These are phyloP conservation scores for Haliclona indistincta DNA, from an alignment of 37 sponge, comb jelly and placozoan genomes.

Conservation along the genomic window DNA sequence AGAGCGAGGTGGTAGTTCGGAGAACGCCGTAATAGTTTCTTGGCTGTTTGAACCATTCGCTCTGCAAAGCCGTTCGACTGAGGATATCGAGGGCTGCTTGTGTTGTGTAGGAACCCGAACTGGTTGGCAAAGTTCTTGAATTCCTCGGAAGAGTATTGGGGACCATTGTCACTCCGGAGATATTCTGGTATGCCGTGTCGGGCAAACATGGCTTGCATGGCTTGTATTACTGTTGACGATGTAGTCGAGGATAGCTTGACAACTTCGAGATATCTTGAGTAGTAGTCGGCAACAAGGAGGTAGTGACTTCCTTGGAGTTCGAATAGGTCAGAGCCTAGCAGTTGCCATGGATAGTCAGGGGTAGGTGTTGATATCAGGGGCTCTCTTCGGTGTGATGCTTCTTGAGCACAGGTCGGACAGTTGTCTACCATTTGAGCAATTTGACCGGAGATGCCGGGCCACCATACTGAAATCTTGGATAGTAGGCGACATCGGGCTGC, in stretches of 20 bases:
- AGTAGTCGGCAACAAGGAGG: background rate
- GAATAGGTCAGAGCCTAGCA: slow-evolving; percentile 8
- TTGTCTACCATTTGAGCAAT: slow-evolving; percentile 32
- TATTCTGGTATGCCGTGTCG: slow-evolving; percentile 6
- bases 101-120: too few relatives aligned
- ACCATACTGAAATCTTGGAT: slow-evolving; percentile 44
- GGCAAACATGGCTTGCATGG: slow-evolving; percentile 7
- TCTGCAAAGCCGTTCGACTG: too few relatives aligned
- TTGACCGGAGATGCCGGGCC: slow-evolving; percentile 39
- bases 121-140: too few relatives aligned
- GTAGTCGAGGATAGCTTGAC: slow-evolving; percentile 7
- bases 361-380: slow-evolving; percentile 12
- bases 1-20: too few relatives aligned
- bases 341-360: slow-evolving; percentile 29
- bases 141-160: too few relatives aligned
- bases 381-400: slow-evolving; percentile 8
- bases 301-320: background rate
- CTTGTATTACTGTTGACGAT: background rate
- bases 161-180: background rate
- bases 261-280: too few relatives aligned
- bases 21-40: too few relatives aligned
- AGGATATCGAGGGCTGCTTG: too few relatives aligned
- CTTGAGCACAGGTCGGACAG: slow-evolving; percentile 33
- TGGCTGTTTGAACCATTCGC: too few relatives aligned
- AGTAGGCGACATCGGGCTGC: slow-evolving; percentile 23